Conservation (phyloP, 2,888 invertebrate species). For the Lepidocyrtinus sp. region DNA sequence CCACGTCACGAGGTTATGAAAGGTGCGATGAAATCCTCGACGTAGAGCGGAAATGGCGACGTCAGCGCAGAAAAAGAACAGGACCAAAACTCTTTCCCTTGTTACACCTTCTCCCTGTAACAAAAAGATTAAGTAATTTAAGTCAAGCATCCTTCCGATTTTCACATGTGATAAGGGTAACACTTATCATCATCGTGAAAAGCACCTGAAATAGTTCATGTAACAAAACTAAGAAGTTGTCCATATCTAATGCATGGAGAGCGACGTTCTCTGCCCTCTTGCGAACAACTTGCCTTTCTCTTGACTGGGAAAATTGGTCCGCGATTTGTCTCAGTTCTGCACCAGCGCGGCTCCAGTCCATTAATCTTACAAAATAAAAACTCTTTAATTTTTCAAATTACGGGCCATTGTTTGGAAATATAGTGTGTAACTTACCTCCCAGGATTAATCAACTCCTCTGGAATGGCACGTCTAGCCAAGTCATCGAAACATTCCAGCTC, state of each 20-base stretch:
- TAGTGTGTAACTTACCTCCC: constrained; percentile 20
- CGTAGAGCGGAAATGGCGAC: constrained; percentile 74
- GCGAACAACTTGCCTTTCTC: constrained; percentile 75
- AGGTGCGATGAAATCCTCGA: constrained; percentile 74
- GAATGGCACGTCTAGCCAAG: neutral
- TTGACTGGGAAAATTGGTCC: constrained; percentile 74
- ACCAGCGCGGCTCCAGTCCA: constrained; percentile 71
- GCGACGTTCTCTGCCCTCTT: constrained; percentile 75
- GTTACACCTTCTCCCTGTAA: constrained; percentile 76
- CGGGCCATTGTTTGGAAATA: neutral
- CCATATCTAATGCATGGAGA: constrained; percentile 75
- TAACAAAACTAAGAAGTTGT: constrained; percentile 77
- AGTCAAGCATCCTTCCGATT: no score
- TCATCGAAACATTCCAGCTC: constrained; percentile 26
- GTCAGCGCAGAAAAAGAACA: constrained; percentile 77
- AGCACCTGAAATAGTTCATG: constrained; percentile 77
- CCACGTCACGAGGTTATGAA: constrained; percentile 77
- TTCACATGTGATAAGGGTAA: no score
- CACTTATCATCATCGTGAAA: no score
- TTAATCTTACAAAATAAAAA: no score
- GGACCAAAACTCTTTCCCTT: constrained; percentile 76
- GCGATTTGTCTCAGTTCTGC: constrained; percentile 74
- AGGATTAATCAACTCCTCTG: constrained; percentile 24
- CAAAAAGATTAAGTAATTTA: no score
- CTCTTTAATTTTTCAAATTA: no score